Base-by-base conservation (phyloP, 2,888 invertebrate genomes). In the Polydrusus cervinus region DNA sequence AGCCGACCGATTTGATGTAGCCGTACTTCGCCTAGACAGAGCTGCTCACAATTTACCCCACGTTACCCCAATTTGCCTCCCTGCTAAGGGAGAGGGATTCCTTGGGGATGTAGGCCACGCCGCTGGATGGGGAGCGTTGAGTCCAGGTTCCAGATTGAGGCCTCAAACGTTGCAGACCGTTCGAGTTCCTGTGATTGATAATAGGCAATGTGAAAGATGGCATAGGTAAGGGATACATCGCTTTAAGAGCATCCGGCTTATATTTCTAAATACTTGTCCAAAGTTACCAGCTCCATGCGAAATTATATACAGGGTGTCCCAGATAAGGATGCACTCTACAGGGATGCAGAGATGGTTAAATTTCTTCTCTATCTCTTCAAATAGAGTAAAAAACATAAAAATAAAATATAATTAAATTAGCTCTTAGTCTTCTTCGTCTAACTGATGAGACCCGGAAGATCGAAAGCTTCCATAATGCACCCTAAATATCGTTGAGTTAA, bases 101-200 rank as follows among this genome's bases (percentile, higher is more conserved):
- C 89, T 96, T 60, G 97, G 97, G 0, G 95, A 96, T 86, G 95
- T 94, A 81, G 78, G 78, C 1, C 78, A 78, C 25, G 78, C 78
- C 9, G 78, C 78, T 38, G 78, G 78, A 96, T 97, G 97, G 97
- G 97, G 97, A 13, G 97, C 97, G 0, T 88, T 97, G 9, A 92
- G 92, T 84, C 91, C 92, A 80, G 97, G 97, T 66, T 97, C 97
- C 0, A 89, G 97, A 79, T 87, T 97, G 70, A 90, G 97, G 7
- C 97, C 97, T 1, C 94, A 97, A 83, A 97, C 96, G 0, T 88
- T 97, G 68, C 97, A 97, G 87, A 95, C 96, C 0, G 96, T 97
- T 10, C 95, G 96, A 83, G 97, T 97, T 78, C 97, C 97, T 0
- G 96, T 97, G n/a, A 92, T 97, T 74, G 96, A 97, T 85, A 97